phyloP scores from a whole-genome alignment of 2,888 invertebrate genomes.

The Pedicia rivosa region DNA sequence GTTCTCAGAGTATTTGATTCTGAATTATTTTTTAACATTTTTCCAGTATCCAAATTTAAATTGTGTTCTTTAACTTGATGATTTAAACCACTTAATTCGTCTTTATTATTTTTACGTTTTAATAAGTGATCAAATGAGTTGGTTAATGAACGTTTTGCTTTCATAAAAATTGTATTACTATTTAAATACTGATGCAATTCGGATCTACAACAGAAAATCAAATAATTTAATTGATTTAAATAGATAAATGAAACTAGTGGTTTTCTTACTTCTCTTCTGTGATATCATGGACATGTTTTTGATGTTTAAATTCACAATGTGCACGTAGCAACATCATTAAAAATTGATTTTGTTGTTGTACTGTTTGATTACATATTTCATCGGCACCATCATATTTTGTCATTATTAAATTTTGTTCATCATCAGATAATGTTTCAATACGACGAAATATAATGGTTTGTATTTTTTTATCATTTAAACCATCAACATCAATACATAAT shows the following conservation, averaged over 20 bases:
- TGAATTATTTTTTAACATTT: too few relatives aligned
- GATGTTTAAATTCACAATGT: constrained; percentile 79
- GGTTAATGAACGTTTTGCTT: constrained; percentile 67
- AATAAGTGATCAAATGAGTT: constrained; percentile 71
- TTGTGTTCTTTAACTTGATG: too few relatives aligned
- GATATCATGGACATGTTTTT: constrained; percentile 74
- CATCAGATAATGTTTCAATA: constrained; percentile 62
- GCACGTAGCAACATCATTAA: constrained; percentile 80
- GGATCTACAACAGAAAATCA: too few relatives aligned
- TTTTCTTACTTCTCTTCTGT: too few relatives aligned
- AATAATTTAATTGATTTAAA: too few relatives aligned
- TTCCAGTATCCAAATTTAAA: too few relatives aligned
- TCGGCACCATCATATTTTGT: constrained; percentile 73
- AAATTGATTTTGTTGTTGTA: constrained; percentile 74
- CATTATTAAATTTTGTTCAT: constrained; percentile 66
- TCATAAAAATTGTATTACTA: constrained; percentile 70
- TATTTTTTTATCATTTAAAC: constrained; percentile 60
- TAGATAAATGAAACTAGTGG: too few relatives aligned
- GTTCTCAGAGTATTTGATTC: too few relatives aligned
- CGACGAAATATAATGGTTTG: constrained; percentile 63
- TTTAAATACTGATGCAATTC: constrained; percentile 77
- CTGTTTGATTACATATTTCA: constrained; percentile 40
- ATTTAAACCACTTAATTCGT: too few relatives aligned
- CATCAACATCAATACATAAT: constrained; percentile 72
- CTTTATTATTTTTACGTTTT: constrained; percentile 59